Conservation (phyloP, 23 tunicate species). For the Ciona savignyi region DNA sequence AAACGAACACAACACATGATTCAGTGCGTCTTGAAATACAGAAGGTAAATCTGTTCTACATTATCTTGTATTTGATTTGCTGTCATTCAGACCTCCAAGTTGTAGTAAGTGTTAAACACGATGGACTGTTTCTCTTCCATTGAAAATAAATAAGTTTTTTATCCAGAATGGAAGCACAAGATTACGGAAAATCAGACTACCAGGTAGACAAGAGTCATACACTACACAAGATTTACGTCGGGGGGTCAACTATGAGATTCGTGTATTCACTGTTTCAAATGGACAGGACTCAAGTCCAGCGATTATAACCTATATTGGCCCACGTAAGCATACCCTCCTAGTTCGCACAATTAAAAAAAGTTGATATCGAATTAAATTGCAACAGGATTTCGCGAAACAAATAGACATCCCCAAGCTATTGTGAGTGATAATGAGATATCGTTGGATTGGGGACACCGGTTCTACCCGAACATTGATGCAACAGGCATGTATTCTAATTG, state of each 20-base stretch:
- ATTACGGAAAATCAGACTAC: neutral
- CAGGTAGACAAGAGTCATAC: neutral
- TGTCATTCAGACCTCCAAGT: too few relatives aligned
- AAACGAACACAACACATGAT: neutral
- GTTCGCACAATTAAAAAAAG: too few relatives aligned
- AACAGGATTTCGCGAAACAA: too few relatives aligned
- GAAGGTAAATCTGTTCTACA: neutral
- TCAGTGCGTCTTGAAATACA: neutral
- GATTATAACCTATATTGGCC: slow-evolving; percentile 2
- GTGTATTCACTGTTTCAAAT: neutral
- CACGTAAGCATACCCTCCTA: too few relatives aligned
- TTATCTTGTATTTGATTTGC: too few relatives aligned
- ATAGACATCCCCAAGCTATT: neutral
- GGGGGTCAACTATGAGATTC: neutral
- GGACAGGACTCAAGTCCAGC: neutral
- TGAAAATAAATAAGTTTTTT: too few relatives aligned
- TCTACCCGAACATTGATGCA: neutral
- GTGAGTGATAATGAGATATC: neutral
- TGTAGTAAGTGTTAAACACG: too few relatives aligned
- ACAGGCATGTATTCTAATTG: too few relatives aligned
- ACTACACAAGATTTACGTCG: neutral
- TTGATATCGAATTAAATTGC: too few relatives aligned
- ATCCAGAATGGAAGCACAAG: neutral
- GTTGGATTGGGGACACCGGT: neutral
- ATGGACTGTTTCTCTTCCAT: too few relatives aligned